Evolutionary conservation across 2,888 invertebrate species (phyloP).

Genomic region (Boloria euphrosyne): DNA sequence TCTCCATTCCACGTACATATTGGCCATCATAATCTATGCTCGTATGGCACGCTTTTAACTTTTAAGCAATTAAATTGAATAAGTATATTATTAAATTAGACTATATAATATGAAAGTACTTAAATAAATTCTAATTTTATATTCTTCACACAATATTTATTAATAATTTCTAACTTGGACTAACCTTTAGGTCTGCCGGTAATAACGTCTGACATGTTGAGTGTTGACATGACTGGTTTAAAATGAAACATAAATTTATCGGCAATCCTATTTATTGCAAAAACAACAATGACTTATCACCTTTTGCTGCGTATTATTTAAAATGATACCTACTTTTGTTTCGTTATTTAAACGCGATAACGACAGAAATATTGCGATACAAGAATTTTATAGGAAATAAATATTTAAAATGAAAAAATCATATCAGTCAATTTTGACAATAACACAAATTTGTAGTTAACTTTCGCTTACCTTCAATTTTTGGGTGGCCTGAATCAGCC

Average conservation of each 20-base stretch:
- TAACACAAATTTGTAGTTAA: not conserved
- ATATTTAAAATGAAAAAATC: too few relatives aligned
- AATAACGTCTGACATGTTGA: conserved; percentile 31
- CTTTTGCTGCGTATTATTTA: not conserved
- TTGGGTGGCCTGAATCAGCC: conserved; percentile 44
- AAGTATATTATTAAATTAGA: too few relatives aligned
- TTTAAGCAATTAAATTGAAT: too few relatives aligned
- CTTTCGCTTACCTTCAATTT: conserved; percentile 44
- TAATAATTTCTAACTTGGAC: not conserved
- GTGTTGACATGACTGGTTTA: conserved; percentile 18
- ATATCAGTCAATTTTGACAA: conserved; percentile 3
- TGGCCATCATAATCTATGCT: too few relatives aligned
- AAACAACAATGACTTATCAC: not conserved
- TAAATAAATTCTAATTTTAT: too few relatives aligned
- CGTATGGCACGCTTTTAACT: too few relatives aligned
- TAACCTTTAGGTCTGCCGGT: conserved; percentile 36
- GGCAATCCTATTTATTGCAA: conserved; percentile 1
- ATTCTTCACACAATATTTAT: not conserved
- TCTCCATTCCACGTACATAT: too few relatives aligned
- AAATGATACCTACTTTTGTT: not conserved
- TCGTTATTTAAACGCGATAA: too few relatives aligned
- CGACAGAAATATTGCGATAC: not conserved
- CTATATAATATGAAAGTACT: too few relatives aligned
- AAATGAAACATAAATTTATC: not conserved
- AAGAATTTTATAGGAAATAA: too few relatives aligned